phyloP scores from a whole-genome alignment of 2,797 vertebrate genomes.

The Florisuga fusca region DNA sequence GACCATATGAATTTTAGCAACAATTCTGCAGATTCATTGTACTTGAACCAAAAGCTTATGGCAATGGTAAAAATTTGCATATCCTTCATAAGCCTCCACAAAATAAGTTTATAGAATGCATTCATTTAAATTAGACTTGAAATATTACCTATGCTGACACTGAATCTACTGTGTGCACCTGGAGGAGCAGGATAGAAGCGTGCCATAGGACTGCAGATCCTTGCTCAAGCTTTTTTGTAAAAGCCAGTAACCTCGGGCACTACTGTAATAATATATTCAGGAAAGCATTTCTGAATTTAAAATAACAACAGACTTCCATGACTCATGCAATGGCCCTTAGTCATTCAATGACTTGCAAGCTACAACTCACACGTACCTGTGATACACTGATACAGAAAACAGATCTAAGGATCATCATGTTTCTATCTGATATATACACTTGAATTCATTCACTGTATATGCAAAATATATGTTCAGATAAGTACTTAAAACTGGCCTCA shows the following conservation, averaged over 20 bases:
- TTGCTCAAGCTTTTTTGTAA: background rate
- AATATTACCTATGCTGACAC: background rate
- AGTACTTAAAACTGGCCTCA: background rate
- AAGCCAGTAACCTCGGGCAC: background rate
- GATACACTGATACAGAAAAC: background rate
- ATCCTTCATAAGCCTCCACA: background rate
- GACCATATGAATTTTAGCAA: background rate
- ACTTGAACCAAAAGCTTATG: background rate
- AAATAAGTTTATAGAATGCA: background rate
- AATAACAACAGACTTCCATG: background rate
- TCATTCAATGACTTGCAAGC: background rate
- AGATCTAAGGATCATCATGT: background rate
- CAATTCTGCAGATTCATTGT: background rate
- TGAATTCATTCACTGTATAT: slow-evolving; percentile 17
- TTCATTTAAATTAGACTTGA: background rate
- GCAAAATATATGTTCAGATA: background rate
- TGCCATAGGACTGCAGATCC: background rate
- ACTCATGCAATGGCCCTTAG: background rate
- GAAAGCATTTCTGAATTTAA: slow-evolving; percentile 8
- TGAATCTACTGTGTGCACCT: background rate
- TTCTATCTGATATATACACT: background rate
- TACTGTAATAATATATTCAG: background rate
- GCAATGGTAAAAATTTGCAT: background rate
- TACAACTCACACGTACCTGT: background rate
- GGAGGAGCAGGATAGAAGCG: background rate